Evolutionary conservation across 2,113 vertebrate species (phyloP), one percentile per base, ranked within the genome.

Genomic region (Larimichthys crocea): DNA sequence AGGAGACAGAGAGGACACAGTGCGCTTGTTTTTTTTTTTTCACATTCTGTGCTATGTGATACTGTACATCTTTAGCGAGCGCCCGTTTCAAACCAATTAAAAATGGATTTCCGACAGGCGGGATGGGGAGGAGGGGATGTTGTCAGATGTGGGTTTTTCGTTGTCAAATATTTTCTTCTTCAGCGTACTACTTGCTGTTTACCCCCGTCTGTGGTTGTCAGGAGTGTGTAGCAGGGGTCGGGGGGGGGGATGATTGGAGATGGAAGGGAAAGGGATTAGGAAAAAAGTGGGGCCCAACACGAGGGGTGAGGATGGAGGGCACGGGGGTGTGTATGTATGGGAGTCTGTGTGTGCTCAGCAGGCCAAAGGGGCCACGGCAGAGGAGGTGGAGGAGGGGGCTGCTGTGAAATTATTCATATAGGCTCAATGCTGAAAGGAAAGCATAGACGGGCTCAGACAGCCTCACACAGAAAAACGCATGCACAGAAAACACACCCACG

Each of bases 351-450:
- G 78, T 88, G 82, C 79, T 86, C 85, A 85, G 79, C 11, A 66
- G 84, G 71, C 77, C 76, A 78, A 62, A 82, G 81, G 72, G 79
- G 57, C 78, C 63, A 31, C 42, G 5, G 76, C 17, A 22, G 80
- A n/a, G 26, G 52, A n/a, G 57, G 48, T 2, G n/a, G 57, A 62
- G 20, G 68, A 8, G 50, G 74, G 49, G 50, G 59, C 3, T 16
- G 81, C 53, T 67, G 78, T 80, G 83, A 86, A 89, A 91, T 92
- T 92, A 93, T 93, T 94, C 91, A 94, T 87, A 83, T 48, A 76
- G 80, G 59, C 69, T 86, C 50, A 69, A 14, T 80, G 69, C 76
- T 92, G 88, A 93, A 89, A 91, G 82, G 80, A 91, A 89, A 89
- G 86, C 85, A 92, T 91, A 74, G 88, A 91, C 88, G 83, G 83